A percentile compares a stretch with the other conserved stretches of the same genome.
Conservation (phyloP, 2,888 invertebrate species). For the Tenthredo amoena region DNA sequence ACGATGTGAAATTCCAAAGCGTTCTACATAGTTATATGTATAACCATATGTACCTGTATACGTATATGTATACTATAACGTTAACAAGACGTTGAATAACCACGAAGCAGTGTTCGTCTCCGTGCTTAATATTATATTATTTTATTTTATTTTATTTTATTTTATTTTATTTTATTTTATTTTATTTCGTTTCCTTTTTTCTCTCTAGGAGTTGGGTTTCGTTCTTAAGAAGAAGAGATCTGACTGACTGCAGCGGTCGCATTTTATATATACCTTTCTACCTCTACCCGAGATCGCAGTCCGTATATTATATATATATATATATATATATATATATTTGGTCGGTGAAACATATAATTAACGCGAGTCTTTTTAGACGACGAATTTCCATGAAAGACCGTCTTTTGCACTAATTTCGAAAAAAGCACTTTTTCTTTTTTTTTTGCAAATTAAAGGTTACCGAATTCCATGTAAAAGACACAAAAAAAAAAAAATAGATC, state of each 20-base stretch:
- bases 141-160: too few relatives aligned
- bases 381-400: background rate
- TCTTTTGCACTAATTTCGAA: background rate
- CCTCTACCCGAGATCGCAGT: background rate
- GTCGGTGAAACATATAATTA: background rate
- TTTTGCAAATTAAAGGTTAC: background rate
- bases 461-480: too few relatives aligned
- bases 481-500: too few relatives aligned
- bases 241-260: conserved; percentile 2
- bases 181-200: background rate
- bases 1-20: conserved; percentile 52
- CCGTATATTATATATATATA: background rate
- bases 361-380: background rate
- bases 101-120: background rate
- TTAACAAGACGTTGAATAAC: background rate
- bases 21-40: background rate
- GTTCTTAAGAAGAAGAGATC: background rate
- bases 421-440: background rate
- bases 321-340: background rate
- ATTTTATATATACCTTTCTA: background rate
- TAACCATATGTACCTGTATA: background rate
- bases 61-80: background rate
- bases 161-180: background rate
- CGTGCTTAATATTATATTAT: background rate
- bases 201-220: background rate